Evolutionary conservation across 2,888 invertebrate species (phyloP).

Genomic region (Scaptomyza cyrtandrae): DNA sequence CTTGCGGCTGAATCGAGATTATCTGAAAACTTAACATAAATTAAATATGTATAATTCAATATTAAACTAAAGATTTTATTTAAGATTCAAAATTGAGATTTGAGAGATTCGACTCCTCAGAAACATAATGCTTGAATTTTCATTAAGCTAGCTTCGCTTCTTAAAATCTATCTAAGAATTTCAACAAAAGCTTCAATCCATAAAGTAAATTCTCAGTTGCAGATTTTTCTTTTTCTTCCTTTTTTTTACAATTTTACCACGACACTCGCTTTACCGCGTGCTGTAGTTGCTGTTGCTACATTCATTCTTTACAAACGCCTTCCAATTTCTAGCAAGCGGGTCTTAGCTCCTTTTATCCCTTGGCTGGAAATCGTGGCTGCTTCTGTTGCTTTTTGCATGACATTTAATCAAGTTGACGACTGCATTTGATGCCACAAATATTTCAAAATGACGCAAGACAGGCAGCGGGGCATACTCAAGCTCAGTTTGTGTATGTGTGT

Average conservation of each 20-base stretch:
- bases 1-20: conserved; percentile 24
- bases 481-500: conserved; percentile 37
- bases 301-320: conserved; percentile 61
- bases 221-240: conserved; percentile 40
- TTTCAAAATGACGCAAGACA: conserved; percentile 79
- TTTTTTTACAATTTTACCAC: not conserved
- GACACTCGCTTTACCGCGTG: not conserved
- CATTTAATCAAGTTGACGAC: conserved; percentile 81
- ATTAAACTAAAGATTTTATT: not conserved
- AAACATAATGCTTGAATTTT: not conserved
- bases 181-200: conserved; percentile 29
- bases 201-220: conserved; percentile 50
- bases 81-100: not conserved
- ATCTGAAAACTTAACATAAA: conserved; percentile 6
- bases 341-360: conserved; percentile 1
- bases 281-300: conserved; percentile 23
- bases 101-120: no score
- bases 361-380: conserved; percentile 44
- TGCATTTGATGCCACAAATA: conserved; percentile 81
- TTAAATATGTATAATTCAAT: not conserved
- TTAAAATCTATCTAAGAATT: conserved; percentile 18
- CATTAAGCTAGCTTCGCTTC: conserved; percentile 12
- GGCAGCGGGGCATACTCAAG: conserved; percentile 34
- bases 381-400: conserved; percentile 79
- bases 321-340: conserved; percentile 55